Evolutionary conservation across 2,888 invertebrate species (phyloP), one percentile per base, ranked within the genome.

Genomic region (Tolmerus cingulatus): DNA sequence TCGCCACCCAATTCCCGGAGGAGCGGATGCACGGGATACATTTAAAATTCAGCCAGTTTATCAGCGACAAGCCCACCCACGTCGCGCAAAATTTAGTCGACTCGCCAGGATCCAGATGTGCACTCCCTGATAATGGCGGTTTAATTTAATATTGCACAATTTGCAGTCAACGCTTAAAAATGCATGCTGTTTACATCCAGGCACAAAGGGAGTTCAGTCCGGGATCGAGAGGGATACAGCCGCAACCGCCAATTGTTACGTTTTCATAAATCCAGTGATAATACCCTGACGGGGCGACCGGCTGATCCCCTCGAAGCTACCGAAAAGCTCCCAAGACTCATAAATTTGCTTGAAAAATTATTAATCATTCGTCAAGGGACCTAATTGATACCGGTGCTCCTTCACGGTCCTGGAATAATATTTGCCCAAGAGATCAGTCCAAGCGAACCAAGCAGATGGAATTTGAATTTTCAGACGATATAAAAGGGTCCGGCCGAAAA

Each of bases 11-110:
- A 88, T 88, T 86, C 51, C 46, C 16, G 76, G 74, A 84, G 84
- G 43, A 78, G 77, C 66, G 86, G 86, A 88, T 77, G 88, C 88
- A 87, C 82, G 55, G 84, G 82, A 84, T 88, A 37, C 86, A 88
- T 88, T 88, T 88, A 84, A 81, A 88, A 88, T 88, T 88, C 88
- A 88, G 86, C 88, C 79, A 87, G 86, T 88, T 88, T 88, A 84
- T 88, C 88, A 88, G 84, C 78, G 87, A 87, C 88, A 88, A 34
- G 84, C 86, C 86, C 84, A 66, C 82, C 43, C 82, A 40, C 23
- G 30, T 8, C 37, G 57, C 51, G 57, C 46, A 37, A 66, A 37
- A n/a, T 78, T 43, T 66, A 37, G 16, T 66, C 82, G 19, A 37
- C 66, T 82, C 82, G 27, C 19, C 27, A 27, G 66, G 66, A 66